Evolutionary conservation across 2,797 vertebrate genomes (phyloP), one percentile per base, ranked within the genome.

Genomic region (Alauda arvensis): DNA sequence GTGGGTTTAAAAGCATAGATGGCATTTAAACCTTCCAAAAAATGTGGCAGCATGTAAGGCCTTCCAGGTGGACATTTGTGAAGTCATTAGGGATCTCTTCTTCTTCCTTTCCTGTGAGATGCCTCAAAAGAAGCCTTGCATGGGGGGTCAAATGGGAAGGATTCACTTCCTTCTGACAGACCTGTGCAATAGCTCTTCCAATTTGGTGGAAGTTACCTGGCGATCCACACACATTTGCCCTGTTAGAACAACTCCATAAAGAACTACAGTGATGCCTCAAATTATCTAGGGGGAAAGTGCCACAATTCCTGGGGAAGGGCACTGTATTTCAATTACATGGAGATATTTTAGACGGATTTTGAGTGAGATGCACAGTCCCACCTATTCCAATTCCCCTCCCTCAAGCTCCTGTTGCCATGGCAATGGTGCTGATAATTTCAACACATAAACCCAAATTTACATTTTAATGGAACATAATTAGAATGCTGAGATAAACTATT

Each of bases 391-490:
- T 71, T 91, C 85, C 74, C 93, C 91, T 89, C 83, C 82, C 89
- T 94, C 93, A 92, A 94, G 91, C 84, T 94, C 77, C 40, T 33
- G 96, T 96, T 96, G 91, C 94, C 93, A 94, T 95, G 96, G 96
- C 91, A 93, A 96, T 89, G 60, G 65, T 92, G 80, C 94, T 95
- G 92, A 94, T 91, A 91, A 89, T 92, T 91, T 94, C n/a, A 63
- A n/a, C 55, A 71, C 63, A 95, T 86, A 83, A 91, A 90, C 83
- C 59, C 74, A 94, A 96, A 96, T 97, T 96, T 96, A 94, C 97
- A 96, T 97, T 96, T 97, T 97, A 97, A 97, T 97, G 92, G 94
- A 71, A 94, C 66, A 89, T 95, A 97, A 97, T 97, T 96, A 97
- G 96, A 96, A 96, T 91, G 91, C 92, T 84, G 94, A 96, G 93